phyloP scores from a whole-genome alignment of 53 echinoderm and acorn worm species.

The Astropecten irregularis region DNA sequence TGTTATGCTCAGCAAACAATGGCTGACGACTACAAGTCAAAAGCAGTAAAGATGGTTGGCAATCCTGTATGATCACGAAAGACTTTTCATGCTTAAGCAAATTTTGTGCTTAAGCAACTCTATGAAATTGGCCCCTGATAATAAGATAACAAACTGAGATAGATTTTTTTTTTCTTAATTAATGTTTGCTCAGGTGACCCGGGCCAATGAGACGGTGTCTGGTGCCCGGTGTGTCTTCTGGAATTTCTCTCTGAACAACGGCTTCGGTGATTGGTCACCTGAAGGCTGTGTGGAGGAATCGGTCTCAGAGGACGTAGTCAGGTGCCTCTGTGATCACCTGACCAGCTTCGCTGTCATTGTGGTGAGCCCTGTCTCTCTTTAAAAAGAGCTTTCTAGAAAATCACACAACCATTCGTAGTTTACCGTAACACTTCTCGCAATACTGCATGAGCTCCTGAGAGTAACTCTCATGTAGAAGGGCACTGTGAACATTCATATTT shows the following conservation, averaged over 20 bases:
- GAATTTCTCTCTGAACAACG: constrained; percentile 53
- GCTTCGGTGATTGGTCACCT: constrained; percentile 75
- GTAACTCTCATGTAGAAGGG: no score
- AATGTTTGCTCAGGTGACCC: constrained; percentile 48
- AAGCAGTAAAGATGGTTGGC: background rate
- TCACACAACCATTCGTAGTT: no score
- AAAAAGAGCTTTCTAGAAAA: background rate
- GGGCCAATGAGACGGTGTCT: constrained; percentile 31
- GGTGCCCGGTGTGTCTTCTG: constrained; percentile 77
- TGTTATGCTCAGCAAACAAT: no score
- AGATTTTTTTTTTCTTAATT: background rate
- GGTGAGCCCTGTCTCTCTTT: no score
- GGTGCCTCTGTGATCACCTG: constrained; percentile 79
- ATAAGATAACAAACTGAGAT: background rate
- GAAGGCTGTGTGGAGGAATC: constrained; percentile 65
- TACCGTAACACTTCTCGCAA: no score
- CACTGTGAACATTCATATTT: no score
- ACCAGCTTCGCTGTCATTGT: no score
- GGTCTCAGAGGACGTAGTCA: constrained; percentile 7
- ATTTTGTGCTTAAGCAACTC: no score
- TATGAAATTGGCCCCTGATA: no score
- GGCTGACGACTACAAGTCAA: background rate
- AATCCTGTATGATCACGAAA: no score
- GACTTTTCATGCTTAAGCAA: no score
- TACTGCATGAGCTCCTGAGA: no score